phyloP scores from a whole-genome alignment of 1,140 invertebrate genomes.

The Cataglyphis hispanica region DNA sequence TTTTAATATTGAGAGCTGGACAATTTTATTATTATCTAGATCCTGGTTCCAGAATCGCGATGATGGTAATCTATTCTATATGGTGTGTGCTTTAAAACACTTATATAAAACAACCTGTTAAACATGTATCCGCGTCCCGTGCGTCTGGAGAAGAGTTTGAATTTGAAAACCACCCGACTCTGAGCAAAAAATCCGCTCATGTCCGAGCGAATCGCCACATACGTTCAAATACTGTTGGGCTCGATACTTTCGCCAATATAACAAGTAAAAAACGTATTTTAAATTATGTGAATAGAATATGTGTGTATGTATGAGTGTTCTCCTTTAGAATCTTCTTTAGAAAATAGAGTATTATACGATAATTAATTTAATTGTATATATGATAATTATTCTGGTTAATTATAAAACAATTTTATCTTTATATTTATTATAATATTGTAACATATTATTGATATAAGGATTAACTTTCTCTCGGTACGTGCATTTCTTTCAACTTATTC shows the following conservation, averaged over 20 bases:
- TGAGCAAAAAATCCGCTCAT: slow-evolving; percentile 44
- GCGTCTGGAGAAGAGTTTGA: slow-evolving; percentile 51
- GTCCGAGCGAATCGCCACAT: background rate
- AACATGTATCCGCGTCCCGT: slow-evolving; percentile 39
- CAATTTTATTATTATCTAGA: background rate
- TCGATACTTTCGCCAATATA: slow-evolving; percentile 37
- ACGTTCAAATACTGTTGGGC: slow-evolving; percentile 27
- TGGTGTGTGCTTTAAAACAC: background rate
- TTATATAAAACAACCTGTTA: slow-evolving; percentile 68
- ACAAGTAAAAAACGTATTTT: background rate
- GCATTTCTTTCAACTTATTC: no score
- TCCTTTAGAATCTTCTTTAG: background rate
- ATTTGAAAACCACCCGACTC: slow-evolving; percentile 56
- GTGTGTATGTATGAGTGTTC: background rate
- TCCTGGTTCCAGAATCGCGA: background rate
- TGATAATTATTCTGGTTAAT: background rate
- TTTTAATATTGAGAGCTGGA: slow-evolving; percentile 4
- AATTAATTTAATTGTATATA: background rate
- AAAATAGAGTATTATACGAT: background rate
- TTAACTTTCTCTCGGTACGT: no score
- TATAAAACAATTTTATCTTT: background rate
- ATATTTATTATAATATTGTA: no score
- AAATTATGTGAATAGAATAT: background rate
- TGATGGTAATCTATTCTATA: background rate
- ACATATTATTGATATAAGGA: no score